Base-by-base conservation (phyloP, 2,113 vertebrate species). In the Uria lomvia region DNA sequence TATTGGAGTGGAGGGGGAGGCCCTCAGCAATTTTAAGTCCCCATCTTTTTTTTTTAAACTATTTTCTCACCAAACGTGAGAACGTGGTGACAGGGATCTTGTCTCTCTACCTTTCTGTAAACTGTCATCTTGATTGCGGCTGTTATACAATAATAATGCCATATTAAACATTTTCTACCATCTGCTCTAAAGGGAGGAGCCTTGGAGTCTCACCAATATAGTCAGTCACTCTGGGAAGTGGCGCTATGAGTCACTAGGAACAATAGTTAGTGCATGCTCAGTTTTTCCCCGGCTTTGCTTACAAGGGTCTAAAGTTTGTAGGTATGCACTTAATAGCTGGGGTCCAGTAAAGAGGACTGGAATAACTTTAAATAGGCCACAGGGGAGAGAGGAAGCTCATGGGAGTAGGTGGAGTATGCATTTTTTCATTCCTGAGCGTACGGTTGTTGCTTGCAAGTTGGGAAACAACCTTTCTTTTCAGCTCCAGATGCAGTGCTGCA, bases 171-270 rank as follows among this genome's bases (percentile, higher is more conserved):
- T 29, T 40, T 67, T 91, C 60, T 89, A 22, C 84, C 73, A 49
- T 94, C 86, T 92, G 65, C 12, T 94, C 32, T 36, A 52, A 63
- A 85, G 53, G 87, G 77, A 94, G 91, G 68, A 81, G 36, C 53
- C 62, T 70, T 93, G 90, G 87, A 93, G 38, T 52, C 34, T 90
- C 75, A 79, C 58, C 56, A 32, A 9, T 45, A 26, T 38, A 38
- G 38, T 38, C 15, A 55, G 76, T 81, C 45, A 62, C 50, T 42
- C 43, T 88, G 87, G 94, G 91, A 94, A 94, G 82, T 60, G 36
- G 45, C 88, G 13, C 66, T 49, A 21, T 91, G 92, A 96, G 66
- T 95, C 93, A 95, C 66, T 42, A 40, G 43, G 38, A 94, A 88
- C 85, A 94, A 95, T 81, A 36, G 84, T 59, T 76, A 32, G 38